Conservation (phyloP, 2,888 invertebrate genomes). For the Adelognathus sp. region DNA sequence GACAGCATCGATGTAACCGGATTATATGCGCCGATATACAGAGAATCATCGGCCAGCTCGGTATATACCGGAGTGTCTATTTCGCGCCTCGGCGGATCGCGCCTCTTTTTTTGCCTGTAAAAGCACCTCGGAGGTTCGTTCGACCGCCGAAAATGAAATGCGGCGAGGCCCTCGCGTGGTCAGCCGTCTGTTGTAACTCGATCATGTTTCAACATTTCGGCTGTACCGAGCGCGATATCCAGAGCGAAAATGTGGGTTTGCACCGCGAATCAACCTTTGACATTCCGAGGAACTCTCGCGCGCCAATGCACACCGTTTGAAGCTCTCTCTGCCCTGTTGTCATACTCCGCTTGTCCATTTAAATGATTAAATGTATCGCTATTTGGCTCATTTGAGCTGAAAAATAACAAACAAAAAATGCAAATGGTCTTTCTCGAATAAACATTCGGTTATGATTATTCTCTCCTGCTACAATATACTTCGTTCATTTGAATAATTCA, state of each 20-base stretch:
- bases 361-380: too few species aligned
- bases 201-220: neutral
- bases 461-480: neutral
- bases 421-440: too few species aligned
- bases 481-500: neutral
- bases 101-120: slow-evolving; percentile 26
- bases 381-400: too few species aligned
- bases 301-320: neutral
- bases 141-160: slow-evolving; percentile 41
- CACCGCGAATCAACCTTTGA: neutral
- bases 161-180: slow-evolving; percentile 26
- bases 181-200: slow-evolving; percentile 15
- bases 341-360: too few species aligned
- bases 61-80: slow-evolving; percentile 43
- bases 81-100: slow-evolving; percentile 50
- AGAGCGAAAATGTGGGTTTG: neutral
- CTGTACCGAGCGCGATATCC: neutral
- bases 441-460: too few species aligned
- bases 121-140: slow-evolving; percentile 1
- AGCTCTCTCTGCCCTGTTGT: too few species aligned
- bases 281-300: neutral
- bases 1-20: slow-evolving; percentile 56
- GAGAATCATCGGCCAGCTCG: slow-evolving; percentile 38
- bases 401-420: too few species aligned
- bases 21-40: slow-evolving; percentile 49